Base-by-base conservation (phyloP, 2,797 vertebrate species). In the Eutrigla gurnardus region DNA sequence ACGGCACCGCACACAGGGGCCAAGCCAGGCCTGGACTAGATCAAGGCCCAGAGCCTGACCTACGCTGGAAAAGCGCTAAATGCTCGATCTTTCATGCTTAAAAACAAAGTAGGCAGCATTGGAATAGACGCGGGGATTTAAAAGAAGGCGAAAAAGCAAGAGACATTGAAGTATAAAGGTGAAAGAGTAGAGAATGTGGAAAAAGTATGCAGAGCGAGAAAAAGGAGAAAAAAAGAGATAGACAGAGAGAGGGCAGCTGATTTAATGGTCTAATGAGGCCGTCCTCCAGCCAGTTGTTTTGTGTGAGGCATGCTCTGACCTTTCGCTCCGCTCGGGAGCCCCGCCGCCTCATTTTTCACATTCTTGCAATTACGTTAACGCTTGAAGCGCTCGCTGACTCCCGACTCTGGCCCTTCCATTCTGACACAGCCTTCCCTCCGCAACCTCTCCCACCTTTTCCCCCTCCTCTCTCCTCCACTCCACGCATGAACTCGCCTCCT, bases 311-410 rank as follows among this genome's bases (percentile, higher is more conserved):
- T 90, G 89, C 96, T 96, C 94, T 98, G 97, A 98, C 97, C 97
- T 97, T 97, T 97, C 88, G 77, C 94, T 97, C 94, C 86, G 94
- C 96, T 97, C 95, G 96, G 96, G 95, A 97, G 96, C 96, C 94
- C 95, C 93, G 94, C 95, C 87, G 96, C 97, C 97, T 98, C 96
- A 98, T 98, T 98, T 98, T 97, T 97, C 96, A 98, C 96, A 98
- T 98, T 98, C 97, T 98, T 98, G 96, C 97, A 97, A 97, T 98
- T 97, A 97, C 95, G 96, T 97, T 98, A 97, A 97, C 96, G 97
- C 97, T 98, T 97, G 96, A 98, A 97, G 97, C 96, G 94, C 96
- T 97, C 81, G 94, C 96, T 96, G 95, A 91, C 91, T 91, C 89
- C 95, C 93, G 94, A 95, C 95, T 96, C 95, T 95, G 96, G 95